A percentile compares a stretch with the other conserved stretches of the same genome.
Evolutionary conservation across 1,140 invertebrate genomes (phyloP).

Genomic region (Meteorus sp.): DNA sequence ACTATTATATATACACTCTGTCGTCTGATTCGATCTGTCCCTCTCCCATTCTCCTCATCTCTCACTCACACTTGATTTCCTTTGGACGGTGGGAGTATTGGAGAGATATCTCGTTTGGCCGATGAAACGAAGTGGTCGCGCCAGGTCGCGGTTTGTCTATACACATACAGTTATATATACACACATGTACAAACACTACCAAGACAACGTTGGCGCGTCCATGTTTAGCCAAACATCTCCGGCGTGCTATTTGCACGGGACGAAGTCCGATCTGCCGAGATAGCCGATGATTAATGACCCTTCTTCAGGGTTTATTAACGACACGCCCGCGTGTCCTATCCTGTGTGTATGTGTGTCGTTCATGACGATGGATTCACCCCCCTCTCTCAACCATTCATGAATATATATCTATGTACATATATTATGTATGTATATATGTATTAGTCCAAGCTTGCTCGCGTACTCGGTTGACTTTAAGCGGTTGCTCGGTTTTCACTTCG

Average conservation of each 20-base stretch:
- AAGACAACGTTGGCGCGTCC: no score
- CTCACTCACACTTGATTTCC: constrained; percentile 11
- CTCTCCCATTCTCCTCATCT: neutral
- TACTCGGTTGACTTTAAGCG: no score
- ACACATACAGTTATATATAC: neutral
- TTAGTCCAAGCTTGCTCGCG: no score
- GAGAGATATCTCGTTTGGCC: constrained; percentile 3
- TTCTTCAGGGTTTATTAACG: constrained; percentile 49
- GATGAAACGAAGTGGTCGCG: constrained; percentile 17
- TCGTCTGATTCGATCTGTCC: neutral
- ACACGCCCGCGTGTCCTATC: constrained; percentile 25
- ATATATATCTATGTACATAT: neutral
- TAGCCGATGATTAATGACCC: constrained; percentile 49
- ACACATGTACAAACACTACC: no score
- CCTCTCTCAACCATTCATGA: constrained; percentile 16
- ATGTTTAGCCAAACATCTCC: constrained; percentile 42
- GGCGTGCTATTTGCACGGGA: constrained; percentile 40
- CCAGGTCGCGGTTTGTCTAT: constrained; percentile 23
- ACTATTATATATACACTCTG: no score
- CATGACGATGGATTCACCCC: constrained; percentile 20
- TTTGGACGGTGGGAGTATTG: no score
- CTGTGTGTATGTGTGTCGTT: constrained; percentile 26
- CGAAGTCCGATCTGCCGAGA: constrained; percentile 35
- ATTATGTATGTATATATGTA: no score
- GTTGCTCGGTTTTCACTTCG: no score